Base-by-base conservation (phyloP, 92 coral and sea anemone genomes). In the Actinernus sp. region DNA sequence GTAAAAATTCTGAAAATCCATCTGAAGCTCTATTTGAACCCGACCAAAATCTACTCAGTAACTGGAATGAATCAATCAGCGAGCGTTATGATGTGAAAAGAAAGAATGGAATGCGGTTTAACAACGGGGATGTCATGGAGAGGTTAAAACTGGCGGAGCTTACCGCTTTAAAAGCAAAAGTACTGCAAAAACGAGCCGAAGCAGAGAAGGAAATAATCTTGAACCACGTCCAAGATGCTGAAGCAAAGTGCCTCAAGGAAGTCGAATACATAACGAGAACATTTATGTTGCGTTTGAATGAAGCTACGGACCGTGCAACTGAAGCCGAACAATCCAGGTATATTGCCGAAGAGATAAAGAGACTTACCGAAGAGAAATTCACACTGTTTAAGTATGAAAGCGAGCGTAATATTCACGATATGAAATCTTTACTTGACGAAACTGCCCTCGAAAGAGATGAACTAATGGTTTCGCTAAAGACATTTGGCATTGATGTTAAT, bases 301-400 rank as follows among this genome's bases (percentile, higher is more conserved):
- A 80, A 24, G 92, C 96, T 20, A 84, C 80, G 32, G 92, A 90
- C 40, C 87, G 92, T 4, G 81, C 87, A 3, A 63, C 79, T n/a
- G 92, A 85, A 31, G 92, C 91, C 14, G 84, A 85, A 33, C 85
- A 85, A 26, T 56, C 78, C 21, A 77, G 88, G 6, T 90, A 80
- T 31, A 16, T 85, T 22, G 88, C 96, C 3, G 92, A 90, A 55
- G 96, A 90, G 41, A 77, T 87, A 1, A 85, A 85, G 49, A 64
- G 92, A 59, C 74, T 85, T 14, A 82, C 96, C 8, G 92, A 90
- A 32, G 92, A 90, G 63, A 90, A 90, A 60, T 90, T 79, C 55
- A 85, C 96, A n/a, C 76, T 90, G 20, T 90, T 72, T 39, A 84
- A 85, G 39, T 90, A 90, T 44, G 96, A 90, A 53, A 90, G 86